phyloP scores from a whole-genome alignment of 2,888 invertebrate genomes.

The Rhagonycha lutea region DNA sequence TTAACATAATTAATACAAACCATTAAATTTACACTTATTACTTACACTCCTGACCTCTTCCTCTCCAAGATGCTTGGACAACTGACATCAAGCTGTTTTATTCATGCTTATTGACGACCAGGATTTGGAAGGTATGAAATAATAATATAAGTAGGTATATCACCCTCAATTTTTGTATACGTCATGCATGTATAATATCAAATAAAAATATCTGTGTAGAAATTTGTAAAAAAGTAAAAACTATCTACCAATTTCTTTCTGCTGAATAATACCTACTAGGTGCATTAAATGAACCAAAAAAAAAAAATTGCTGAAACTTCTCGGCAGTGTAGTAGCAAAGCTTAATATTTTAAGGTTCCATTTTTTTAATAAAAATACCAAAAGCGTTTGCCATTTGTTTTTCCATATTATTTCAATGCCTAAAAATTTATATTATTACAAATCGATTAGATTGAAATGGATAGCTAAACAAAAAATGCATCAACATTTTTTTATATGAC shows the following conservation, averaged over 20 bases:
- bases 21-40: slow-evolving; percentile 41
- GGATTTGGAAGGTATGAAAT: slow-evolving; percentile 24
- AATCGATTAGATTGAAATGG: too few species aligned
- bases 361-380: neutral
- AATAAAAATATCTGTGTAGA: neutral
- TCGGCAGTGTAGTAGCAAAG: neutral
- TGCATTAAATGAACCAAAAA: neutral
- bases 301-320: neutral
- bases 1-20: slow-evolving; percentile 28
- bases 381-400: neutral
- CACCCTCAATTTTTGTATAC: slow-evolving; percentile 1
- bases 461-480: too few species aligned
- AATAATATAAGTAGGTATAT: slow-evolving; percentile 21
- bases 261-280: neutral
- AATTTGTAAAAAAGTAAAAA: neutral
- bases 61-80: slow-evolving; percentile 38
- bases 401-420: neutral
- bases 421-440: too few species aligned
- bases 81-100: slow-evolving; percentile 20
- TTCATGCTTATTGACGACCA: slow-evolving; percentile 21
- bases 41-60: slow-evolving; percentile 32
- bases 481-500: too few species aligned
- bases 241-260: neutral
- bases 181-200: slow-evolving; percentile 18
- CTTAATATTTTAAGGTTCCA: neutral